These are phyloP conservation scores for Drosophila bunnanda DNA, from an alignment of 2,888 invertebrate genomes.

Conservation along the genomic window DNA sequence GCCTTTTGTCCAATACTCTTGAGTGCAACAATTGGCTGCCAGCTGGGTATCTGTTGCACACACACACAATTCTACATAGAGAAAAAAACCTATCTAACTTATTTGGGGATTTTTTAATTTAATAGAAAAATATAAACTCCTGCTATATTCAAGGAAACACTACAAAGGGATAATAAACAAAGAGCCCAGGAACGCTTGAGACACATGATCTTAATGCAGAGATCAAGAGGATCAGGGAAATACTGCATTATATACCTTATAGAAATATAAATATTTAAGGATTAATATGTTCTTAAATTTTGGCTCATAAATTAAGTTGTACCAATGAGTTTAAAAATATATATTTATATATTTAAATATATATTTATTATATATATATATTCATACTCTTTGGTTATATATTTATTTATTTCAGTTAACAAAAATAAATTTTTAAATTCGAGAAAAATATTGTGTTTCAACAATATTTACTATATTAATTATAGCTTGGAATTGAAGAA, in stretches of 20 bases:
- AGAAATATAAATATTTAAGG: neutral
- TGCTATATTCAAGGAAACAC: neutral
- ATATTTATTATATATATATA: too few relatives aligned
- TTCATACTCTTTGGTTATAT: neutral
- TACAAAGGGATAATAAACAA: neutral
- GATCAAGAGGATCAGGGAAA: neutral
- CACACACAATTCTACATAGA: neutral
- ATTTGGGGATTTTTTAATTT: neutral
- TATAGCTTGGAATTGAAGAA: neutral
- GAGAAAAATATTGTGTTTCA: too few relatives aligned
- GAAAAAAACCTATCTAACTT: neutral
- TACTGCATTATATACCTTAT: neutral
- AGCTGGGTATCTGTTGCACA: constrained; percentile 49
- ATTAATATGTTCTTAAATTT: neutral
- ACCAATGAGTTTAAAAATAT: too few relatives aligned
- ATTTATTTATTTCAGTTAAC: neutral
- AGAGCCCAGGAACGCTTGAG: neutral
- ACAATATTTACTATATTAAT: neutral
- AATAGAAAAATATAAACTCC: neutral
- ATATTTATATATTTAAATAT: too few relatives aligned
- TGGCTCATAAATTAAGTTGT: neutral
- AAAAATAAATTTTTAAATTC: neutral
- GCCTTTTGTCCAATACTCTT: constrained; percentile 38
- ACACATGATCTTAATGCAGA: neutral
- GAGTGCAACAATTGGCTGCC: constrained; percentile 68